A percentile compares a stretch with the other conserved stretches of the same genome.
Evolutionary conservation across 2,888 invertebrate species (phyloP).

Genomic region (Rhorus exstirpatorius): DNA sequence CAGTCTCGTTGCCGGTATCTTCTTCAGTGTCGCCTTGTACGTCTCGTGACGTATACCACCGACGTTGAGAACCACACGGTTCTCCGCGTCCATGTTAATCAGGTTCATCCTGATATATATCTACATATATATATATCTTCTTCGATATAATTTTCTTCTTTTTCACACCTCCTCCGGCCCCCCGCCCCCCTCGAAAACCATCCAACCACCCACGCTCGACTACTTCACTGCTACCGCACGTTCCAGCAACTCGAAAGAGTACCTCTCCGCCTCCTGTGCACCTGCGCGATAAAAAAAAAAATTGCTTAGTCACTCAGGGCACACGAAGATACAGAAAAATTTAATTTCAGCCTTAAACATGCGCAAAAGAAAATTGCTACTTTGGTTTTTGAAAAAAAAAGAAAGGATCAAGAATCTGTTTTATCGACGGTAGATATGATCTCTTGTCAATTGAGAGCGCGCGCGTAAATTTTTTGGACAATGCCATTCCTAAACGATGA

Average conservation of each 20-base stretch:
- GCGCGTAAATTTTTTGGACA: too few relatives aligned
- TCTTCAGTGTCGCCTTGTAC: conserved; percentile 98
- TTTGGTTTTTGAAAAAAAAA: neutral
- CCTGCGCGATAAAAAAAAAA: conserved; percentile 71
- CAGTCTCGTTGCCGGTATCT: conserved; percentile 98
- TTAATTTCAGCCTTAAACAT: neutral
- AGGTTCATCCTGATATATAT: conserved; percentile 91
- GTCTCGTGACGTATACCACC: conserved; percentile 99
- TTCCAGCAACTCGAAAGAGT: conserved; percentile 78
- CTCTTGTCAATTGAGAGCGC: too few relatives aligned
- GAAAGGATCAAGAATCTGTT: neutral
- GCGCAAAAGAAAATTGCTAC: neutral
- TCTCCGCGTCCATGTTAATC: conserved; percentile 98
- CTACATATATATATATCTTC: conserved; percentile 4
- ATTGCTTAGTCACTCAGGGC: neutral
- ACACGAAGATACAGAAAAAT: too few relatives aligned
- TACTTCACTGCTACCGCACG: conserved; percentile 83
- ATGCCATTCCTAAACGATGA: too few relatives aligned
- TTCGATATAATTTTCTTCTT: conserved; percentile 10
- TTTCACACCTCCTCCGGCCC: conserved; percentile 54
- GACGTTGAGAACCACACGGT: conserved; percentile 99
- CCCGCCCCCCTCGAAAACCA: conserved; percentile 53
- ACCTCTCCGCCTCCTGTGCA: conserved; percentile 77
- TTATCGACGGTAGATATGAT: neutral
- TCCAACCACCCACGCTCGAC: conserved; percentile 59